phyloP scores from a whole-genome alignment of 2,113 vertebrate genomes.

The Megaleporinus macrocephalus region DNA sequence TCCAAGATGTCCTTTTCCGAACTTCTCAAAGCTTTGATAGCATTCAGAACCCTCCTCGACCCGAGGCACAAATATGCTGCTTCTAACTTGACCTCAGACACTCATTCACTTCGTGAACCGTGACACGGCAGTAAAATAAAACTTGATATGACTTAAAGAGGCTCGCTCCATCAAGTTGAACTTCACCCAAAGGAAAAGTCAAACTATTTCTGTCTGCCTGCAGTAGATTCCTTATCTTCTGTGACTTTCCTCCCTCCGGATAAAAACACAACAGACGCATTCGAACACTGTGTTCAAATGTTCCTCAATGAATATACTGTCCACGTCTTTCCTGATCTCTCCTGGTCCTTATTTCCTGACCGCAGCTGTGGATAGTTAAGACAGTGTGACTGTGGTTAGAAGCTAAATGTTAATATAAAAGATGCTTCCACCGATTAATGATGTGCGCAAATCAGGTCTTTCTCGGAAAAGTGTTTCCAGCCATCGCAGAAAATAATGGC shows the following conservation, averaged over 20 bases:
- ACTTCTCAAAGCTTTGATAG: slow-evolving; percentile 1
- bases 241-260: background rate
- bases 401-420: background rate
- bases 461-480: background rate
- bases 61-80: background rate
- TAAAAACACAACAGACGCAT: background rate
- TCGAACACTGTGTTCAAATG: background rate
- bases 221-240: background rate
- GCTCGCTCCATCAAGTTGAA: background rate
- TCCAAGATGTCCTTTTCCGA: slow-evolving; percentile 8
- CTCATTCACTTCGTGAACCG: slow-evolving; percentile 30
- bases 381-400: background rate
- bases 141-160: slow-evolving; percentile 43
- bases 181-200: background rate
- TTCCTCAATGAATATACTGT: background rate
- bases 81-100: slow-evolving; percentile 24
- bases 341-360: background rate
- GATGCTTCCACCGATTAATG: background rate
- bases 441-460: background rate
- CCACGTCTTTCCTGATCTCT: background rate
- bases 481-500: too few species aligned
- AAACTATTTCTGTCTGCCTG: background rate
- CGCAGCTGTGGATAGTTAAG: background rate
- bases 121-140: slow-evolving; percentile 46
- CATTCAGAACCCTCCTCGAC: slow-evolving; percentile 12